Conservation (phyloP, 1,140 invertebrate genomes). For the Hyphantria cunea region DNA sequence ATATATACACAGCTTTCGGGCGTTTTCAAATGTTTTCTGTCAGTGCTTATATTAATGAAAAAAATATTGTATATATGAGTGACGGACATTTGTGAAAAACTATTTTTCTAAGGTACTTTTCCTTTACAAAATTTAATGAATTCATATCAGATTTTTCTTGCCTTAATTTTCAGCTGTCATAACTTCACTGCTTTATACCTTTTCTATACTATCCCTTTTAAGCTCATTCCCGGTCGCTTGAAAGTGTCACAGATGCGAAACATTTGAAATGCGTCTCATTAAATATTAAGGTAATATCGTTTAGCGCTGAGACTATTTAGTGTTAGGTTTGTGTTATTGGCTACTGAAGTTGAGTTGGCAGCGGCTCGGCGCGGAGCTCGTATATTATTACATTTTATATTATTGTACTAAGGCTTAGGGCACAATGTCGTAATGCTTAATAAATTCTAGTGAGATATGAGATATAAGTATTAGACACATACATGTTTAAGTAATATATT, state of each 20-base stretch:
- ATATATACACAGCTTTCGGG: slow-evolving; percentile 9
- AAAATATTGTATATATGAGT: too few species aligned
- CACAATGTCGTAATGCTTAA: slow-evolving; percentile 40
- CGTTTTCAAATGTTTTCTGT: too few species aligned
- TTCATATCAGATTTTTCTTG: too few species aligned
- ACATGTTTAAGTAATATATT: slow-evolving; percentile 29
- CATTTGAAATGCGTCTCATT: slow-evolving; percentile 6
- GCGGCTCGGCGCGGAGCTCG: not conserved
- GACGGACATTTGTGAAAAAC: too few species aligned
- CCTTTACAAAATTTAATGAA: too few species aligned
- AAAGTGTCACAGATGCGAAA: slow-evolving; percentile 14
- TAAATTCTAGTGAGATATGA: slow-evolving; percentile 28
- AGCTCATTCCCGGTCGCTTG: too few species aligned
- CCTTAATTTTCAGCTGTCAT: too few species aligned
- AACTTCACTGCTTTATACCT: too few species aligned
- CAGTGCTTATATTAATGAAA: too few species aligned
- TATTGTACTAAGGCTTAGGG: slow-evolving; percentile 33
- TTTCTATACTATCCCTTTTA: too few species aligned
- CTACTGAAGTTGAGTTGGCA: slow-evolving; percentile 9
- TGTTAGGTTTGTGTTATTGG: slow-evolving; percentile 19
- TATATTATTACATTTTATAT: slow-evolving; percentile 18
- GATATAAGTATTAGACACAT: slow-evolving; percentile 27
- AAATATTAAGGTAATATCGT: slow-evolving; percentile 38
- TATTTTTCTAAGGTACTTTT: too few species aligned
- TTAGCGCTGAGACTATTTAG: slow-evolving; percentile 29